Evolutionary conservation across 2,888 invertebrate species (phyloP).

Genomic region (Stenchaetothrips biformis): DNA sequence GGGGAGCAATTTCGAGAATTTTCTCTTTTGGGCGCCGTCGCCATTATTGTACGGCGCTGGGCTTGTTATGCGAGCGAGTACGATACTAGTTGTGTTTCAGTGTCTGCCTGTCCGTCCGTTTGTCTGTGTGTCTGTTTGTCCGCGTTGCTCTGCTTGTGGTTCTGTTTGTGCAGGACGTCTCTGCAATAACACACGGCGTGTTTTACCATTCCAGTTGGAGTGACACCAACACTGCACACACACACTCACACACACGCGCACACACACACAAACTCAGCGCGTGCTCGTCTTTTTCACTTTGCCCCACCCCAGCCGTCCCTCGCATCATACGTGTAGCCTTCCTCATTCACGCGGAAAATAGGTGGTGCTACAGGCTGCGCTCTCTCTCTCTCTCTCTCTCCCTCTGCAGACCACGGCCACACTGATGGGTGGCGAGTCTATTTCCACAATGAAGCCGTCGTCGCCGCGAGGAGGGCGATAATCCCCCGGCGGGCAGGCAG

Average conservation of each 20-base stretch:
- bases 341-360: neutral
- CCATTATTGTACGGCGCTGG: too few relatives aligned
- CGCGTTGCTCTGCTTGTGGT: neutral
- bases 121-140: neutral
- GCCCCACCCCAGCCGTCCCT: neutral
- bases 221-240: neutral
- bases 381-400: neutral
- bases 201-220: neutral
- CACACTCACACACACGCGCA: neutral
- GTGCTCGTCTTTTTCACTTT: neutral
- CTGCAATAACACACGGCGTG: neutral
- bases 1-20: too few relatives aligned
- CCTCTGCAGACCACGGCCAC: neutral
- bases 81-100: too few relatives aligned
- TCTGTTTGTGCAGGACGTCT: neutral
- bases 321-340: neutral
- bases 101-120: too few relatives aligned
- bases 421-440: neutral
- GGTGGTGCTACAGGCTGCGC: neutral
- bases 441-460: neutral
- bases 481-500: neutral
- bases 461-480: neutral
- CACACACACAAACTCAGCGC: neutral
- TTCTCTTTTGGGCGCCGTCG: too few relatives aligned
- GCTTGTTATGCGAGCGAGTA: too few relatives aligned